phyloP scores from a whole-genome alignment of 2,888 invertebrate genomes.

The Agrotis puta region DNA sequence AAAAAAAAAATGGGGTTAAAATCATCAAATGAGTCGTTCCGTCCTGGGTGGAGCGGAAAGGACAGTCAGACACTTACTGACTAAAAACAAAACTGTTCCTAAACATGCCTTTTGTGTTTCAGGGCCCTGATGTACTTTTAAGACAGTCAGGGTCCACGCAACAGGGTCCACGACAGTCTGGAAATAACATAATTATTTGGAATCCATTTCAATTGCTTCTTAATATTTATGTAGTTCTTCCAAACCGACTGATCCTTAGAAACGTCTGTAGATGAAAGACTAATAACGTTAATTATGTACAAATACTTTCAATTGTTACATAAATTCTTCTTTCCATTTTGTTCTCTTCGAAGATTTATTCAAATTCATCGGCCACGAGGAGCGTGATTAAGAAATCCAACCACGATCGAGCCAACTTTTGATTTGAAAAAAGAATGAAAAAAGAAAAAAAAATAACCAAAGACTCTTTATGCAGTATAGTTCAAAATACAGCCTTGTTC shows the following conservation, averaged over 20 bases:
- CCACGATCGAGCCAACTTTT: constrained; percentile 44
- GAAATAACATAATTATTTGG: no score
- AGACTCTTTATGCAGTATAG: constrained; percentile 31
- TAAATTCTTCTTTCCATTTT: constrained; percentile 29
- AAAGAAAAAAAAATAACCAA: constrained; percentile 21
- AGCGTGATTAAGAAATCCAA: constrained; percentile 31
- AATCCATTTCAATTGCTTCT: background rate
- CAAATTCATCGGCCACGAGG: constrained; percentile 34
- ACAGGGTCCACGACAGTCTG: no score
- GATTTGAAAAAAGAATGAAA: constrained; percentile 24
- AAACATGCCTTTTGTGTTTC: no score
- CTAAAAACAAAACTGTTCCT: no score
- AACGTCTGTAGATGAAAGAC: constrained; percentile 20
- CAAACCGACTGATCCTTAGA: constrained; percentile 5
- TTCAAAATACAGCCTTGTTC: constrained; percentile 12
- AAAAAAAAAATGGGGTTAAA: no score
- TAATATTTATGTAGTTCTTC: constrained; percentile 2
- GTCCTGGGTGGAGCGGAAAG: no score
- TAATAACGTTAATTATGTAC: constrained; percentile 41
- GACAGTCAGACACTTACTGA: no score
- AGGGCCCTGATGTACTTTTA: no score
- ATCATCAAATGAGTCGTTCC: no score
- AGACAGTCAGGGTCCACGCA: no score
- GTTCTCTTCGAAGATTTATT: constrained; percentile 39
- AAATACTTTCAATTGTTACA: constrained; percentile 34